These are phyloP conservation scores for Aurelia sp. DNA, from an alignment of 30 jellyfish, hydroid and myxozoan species.

Conservation along the genomic window DNA sequence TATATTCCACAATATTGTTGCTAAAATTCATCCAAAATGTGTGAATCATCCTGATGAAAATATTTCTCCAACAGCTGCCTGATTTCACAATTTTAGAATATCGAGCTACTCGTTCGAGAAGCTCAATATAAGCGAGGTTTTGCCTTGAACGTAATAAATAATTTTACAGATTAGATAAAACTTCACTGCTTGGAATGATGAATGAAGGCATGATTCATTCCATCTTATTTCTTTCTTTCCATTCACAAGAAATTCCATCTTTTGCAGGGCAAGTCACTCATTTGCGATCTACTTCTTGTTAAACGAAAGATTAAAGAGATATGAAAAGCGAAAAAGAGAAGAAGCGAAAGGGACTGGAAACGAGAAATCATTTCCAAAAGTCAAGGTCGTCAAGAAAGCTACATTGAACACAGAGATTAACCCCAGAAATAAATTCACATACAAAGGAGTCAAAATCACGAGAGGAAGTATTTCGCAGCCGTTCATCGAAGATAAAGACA, in stretches of 20 bases:
- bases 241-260: neutral
- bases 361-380: slow-evolving; percentile 47
- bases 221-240: too few relatives aligned
- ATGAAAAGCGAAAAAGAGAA: slow-evolving; percentile 29
- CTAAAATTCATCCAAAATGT: too few relatives aligned
- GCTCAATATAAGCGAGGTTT: too few relatives aligned
- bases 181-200: too few relatives aligned
- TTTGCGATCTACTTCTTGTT: slow-evolving; percentile 78
- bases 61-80: too few relatives aligned
- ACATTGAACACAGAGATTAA: slow-evolving; percentile 38
- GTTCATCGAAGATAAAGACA: slow-evolving; percentile 11
- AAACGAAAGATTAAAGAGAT: slow-evolving; percentile 64
- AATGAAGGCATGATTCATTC: too few relatives aligned
- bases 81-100: too few relatives aligned
- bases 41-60: too few relatives aligned
- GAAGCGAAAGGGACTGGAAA: neutral
- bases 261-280: slow-evolving; percentile 79
- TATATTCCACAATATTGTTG: too few relatives aligned
- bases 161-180: too few relatives aligned
- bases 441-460: slow-evolving; percentile 55
- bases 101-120: too few relatives aligned
- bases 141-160: too few relatives aligned
- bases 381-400: slow-evolving; percentile 70
- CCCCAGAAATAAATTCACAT: slow-evolving; percentile 52
- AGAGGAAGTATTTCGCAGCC: slow-evolving; percentile 34